Evolutionary conservation across 2,113 vertebrate species (phyloP).

Genomic region (Stictonetta naevosa): DNA sequence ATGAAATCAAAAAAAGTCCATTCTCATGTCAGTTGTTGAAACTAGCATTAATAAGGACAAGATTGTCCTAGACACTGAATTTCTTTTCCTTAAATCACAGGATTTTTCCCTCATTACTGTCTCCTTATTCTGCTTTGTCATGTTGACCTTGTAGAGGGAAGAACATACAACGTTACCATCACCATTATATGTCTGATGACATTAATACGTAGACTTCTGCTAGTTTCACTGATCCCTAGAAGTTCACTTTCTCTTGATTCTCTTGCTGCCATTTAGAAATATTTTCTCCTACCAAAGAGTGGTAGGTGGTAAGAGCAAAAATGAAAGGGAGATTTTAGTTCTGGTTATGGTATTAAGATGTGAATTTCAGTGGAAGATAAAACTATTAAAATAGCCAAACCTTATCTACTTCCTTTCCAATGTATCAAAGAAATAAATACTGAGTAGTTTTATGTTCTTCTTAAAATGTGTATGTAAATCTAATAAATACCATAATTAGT

Average conservation of each 20-base stretch:
- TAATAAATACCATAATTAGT: neutral
- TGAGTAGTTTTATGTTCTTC: neutral
- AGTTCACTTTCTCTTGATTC: neutral
- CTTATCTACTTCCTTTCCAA: neutral
- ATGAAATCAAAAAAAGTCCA: neutral
- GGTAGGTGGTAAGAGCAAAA: neutral
- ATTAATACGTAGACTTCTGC: neutral
- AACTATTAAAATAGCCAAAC: neutral
- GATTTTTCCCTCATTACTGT: neutral
- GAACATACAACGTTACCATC: neutral
- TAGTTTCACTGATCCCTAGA: neutral
- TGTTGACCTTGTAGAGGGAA: neutral
- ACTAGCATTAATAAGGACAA: neutral
- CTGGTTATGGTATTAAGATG: neutral
- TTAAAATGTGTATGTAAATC: neutral
- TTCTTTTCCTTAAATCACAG: neutral
- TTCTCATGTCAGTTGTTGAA: neutral
- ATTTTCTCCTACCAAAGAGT: neutral
- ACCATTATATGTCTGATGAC: neutral
- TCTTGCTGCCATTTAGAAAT: neutral
- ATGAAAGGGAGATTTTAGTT: neutral
- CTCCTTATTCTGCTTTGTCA: neutral
- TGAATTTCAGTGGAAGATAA: neutral
- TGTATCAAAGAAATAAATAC: neutral
- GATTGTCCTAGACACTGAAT: neutral